phyloP scores from a whole-genome alignment of 1,140 invertebrate genomes.

The Trichomalopsis sarcophagae region DNA sequence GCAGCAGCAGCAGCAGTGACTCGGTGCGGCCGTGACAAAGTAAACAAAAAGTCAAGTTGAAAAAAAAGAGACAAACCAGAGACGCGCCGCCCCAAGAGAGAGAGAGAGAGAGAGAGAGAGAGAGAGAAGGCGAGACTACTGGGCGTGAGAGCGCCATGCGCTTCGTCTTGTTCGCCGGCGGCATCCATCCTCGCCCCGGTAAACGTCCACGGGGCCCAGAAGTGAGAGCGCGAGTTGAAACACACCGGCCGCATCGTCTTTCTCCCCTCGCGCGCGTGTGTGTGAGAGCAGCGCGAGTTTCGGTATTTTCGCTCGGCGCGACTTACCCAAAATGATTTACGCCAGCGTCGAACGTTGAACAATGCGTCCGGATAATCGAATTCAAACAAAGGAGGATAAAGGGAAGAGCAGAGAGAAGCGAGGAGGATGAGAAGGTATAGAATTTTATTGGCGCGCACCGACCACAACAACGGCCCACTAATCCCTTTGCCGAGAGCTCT shows the following conservation, averaged over 20 bases:
- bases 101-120: too few species aligned
- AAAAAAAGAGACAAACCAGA: slow-evolving; percentile 52
- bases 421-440: slow-evolving; percentile 26
- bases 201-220: slow-evolving; percentile 7
- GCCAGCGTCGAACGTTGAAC: slow-evolving; percentile 48
- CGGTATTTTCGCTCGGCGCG: slow-evolving; percentile 44
- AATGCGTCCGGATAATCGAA: slow-evolving; percentile 52
- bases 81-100: background rate
- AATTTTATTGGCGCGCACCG: slow-evolving; percentile 35
- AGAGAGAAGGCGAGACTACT: background rate
- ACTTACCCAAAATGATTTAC: slow-evolving; percentile 53
- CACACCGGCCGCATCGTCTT: slow-evolving; percentile 15
- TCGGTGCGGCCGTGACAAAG: background rate
- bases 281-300: slow-evolving; percentile 9
- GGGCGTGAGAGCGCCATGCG: slow-evolving; percentile 45
- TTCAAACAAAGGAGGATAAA: slow-evolving; percentile 53
- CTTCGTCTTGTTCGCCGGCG: slow-evolving; percentile 40
- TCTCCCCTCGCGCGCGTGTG: background rate
- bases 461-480: slow-evolving; percentile 1
- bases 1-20: too few species aligned
- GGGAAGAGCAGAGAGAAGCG: slow-evolving; percentile 38
- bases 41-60: background rate
- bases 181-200: slow-evolving; percentile 35
- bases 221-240: slow-evolving; percentile 19
- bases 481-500: background rate